Base-by-base conservation (phyloP, 2,888 invertebrate genomes). In the Callimorpha dominula region DNA sequence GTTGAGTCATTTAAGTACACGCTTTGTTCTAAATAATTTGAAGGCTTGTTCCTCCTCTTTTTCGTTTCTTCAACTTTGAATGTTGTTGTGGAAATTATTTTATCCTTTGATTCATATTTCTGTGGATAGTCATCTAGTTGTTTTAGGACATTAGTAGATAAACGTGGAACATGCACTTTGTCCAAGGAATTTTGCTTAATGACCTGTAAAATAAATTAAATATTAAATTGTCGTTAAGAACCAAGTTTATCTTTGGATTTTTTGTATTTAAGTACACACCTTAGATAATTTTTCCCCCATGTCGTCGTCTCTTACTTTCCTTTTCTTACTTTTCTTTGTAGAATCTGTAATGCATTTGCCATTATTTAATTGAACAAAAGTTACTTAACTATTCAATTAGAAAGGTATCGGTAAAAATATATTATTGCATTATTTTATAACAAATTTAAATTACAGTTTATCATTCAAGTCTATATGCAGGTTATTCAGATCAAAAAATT, bases 11-110 rank as follows among this genome's bases (percentile, higher is more conserved):
- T 91, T n/a, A 94, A 77, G 79, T 91, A 94, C 57, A 95, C 85
- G 84, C 93, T 95, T 78, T 95, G 91, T 89, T 95, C 95, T 75
- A 95, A 87, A 81, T 92, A 95, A 71, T 89, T 88, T 9, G 95
- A 95, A 4, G 95, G 95, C 81, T 94, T 95, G 72, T 86, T 92
- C 79, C 86, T 92, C 60, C 88, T 88, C 75, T 80, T 88, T 71
- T 78, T 89, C 2, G 88, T 79, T 81, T 91, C 87, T 89, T 93
- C 91, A 0, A 95, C 93, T 63, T 84, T 49, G 78, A 95, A 95
- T n/a, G 87, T 77, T 31, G 92, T 87, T 40, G 95, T 95, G 5
- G 95, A 88, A 78, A 92, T 82, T 6, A 89, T 78, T 78, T 84
- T 86, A 0, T 81, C 52, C 76, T 88, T 90, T 54, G 74, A 69